Evolutionary conservation across 1,140 invertebrate genomes (phyloP).

Genomic region (Drosophila elegans): DNA sequence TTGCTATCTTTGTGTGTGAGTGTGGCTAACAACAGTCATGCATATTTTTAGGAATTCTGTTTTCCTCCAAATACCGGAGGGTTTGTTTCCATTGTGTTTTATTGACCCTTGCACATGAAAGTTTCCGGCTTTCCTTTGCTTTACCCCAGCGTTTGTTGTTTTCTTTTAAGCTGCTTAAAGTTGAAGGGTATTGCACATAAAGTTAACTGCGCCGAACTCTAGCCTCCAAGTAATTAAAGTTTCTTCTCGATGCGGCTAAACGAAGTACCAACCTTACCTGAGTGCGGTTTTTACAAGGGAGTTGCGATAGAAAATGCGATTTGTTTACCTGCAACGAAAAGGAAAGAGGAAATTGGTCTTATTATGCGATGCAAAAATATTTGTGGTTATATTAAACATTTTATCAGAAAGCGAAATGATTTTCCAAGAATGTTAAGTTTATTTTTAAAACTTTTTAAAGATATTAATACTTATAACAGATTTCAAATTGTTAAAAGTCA

Average conservation of each 20-base stretch:
- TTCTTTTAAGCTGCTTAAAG: constrained; percentile 68
- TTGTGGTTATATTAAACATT: too few relatives aligned
- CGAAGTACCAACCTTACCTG: constrained; percentile 55
- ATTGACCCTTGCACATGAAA: constrained; percentile 47
- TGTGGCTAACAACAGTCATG: constrained; percentile 40
- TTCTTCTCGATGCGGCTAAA: constrained; percentile 43
- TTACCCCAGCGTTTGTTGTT: constrained; percentile 33
- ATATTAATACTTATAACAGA: too few relatives aligned
- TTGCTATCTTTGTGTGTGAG: constrained; percentile 30
- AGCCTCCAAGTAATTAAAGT: constrained; percentile 77
- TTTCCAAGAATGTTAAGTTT: too few relatives aligned
- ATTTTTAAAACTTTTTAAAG: too few relatives aligned
- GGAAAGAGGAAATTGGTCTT: constrained; percentile 6
- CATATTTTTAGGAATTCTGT: constrained; percentile 41
- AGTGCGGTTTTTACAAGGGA: constrained; percentile 2
- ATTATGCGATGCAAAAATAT: background rate
- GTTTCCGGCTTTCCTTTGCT: constrained; percentile 35
- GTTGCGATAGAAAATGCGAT: constrained; percentile 1
- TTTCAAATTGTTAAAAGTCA: too few relatives aligned
- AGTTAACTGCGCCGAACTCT: constrained; percentile 69
- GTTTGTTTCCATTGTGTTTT: constrained; percentile 49
- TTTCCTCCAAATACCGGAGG: constrained; percentile 14
- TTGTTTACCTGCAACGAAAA: constrained; percentile 66
- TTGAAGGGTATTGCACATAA: constrained; percentile 47
- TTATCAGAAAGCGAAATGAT: too few relatives aligned